Percentiles rank a stretch among this genome's conserved stretches.
These are phyloP conservation scores for Epinephelus fuscoguttatus DNA, from an alignment of 2,113 vertebrate genomes.

Conservation along the genomic window DNA sequence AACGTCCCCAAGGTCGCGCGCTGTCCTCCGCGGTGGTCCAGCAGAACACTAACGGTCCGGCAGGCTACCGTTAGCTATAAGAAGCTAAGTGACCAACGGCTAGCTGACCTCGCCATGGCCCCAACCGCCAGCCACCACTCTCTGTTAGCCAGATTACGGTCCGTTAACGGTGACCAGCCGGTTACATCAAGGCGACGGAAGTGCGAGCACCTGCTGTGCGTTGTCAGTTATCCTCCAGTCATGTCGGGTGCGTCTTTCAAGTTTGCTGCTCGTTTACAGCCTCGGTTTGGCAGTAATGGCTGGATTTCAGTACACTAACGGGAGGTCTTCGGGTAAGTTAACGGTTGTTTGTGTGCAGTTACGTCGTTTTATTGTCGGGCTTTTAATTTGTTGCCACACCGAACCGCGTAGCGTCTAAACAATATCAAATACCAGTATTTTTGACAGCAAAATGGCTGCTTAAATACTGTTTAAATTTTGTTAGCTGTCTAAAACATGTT, in stretches of 20 bases:
- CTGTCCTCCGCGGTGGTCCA: slow-evolving; percentile 18
- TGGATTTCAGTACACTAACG: neutral
- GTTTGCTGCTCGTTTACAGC: neutral
- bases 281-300: neutral
- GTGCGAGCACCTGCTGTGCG: slow-evolving; percentile 7
- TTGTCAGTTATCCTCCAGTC: neutral
- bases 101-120: slow-evolving; percentile 31
- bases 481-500: too few species aligned
- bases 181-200: neutral
- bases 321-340: too few species aligned
- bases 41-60: neutral
- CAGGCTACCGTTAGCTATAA: neutral
- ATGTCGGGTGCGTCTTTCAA: neutral
- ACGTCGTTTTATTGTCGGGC: neutral
- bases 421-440: neutral
- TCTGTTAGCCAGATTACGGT: slow-evolving; percentile 15
- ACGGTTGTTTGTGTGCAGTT: too few species aligned
- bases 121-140: neutral
- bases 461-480: neutral
- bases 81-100: neutral
- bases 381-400: neutral
- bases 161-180: neutral
- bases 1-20: slow-evolving; percentile 59
- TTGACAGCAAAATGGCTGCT: neutral
- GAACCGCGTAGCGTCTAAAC: too few species aligned